Conservation (phyloP, 1,140 invertebrate species). For the Linepithema humile region DNA sequence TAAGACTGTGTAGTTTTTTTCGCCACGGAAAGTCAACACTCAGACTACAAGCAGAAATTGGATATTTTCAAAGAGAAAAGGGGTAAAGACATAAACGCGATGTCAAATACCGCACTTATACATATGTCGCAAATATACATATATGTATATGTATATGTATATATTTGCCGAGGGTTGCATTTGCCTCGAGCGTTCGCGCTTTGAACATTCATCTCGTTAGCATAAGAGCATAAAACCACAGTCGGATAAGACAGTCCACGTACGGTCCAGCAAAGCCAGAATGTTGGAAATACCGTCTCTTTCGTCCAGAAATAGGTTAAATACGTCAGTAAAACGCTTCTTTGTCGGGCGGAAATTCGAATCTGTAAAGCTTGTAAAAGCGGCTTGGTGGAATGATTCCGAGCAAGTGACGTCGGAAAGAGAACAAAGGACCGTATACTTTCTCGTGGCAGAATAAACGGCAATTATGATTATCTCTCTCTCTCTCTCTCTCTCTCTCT, state of each 20-base stretch:
- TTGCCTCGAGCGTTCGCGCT: constrained; percentile 25
- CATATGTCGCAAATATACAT: too few species aligned
- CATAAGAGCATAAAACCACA: constrained; percentile 14
- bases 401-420: not conserved
- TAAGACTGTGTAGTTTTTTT: constrained; percentile 11
- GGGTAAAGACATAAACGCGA: not conserved
- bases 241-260: constrained; percentile 22
- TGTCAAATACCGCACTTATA: not conserved
- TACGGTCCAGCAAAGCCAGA: not conserved
- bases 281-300: not conserved
- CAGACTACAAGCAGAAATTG: constrained; percentile 31
- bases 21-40: not conserved
- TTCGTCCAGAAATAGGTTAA: constrained; percentile 42
- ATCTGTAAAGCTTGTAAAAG: constrained; percentile 49
- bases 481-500: too few species aligned
- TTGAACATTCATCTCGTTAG: constrained; percentile 44
- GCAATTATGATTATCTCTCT: constrained; percentile 15
- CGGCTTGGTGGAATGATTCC: not conserved
- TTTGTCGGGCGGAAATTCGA: constrained; percentile 50
- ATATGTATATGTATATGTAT: not conserved
- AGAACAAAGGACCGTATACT: constrained; percentile 20
- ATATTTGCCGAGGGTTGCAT: not conserved
- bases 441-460: constrained; percentile 23
- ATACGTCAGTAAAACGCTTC: constrained; percentile 28
- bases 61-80: not conserved